Percentiles rank a stretch among this genome's conserved stretches.
Evolutionary conservation across 1,140 invertebrate genomes (phyloP).

Genomic region (Uloborus diversus): DNA sequence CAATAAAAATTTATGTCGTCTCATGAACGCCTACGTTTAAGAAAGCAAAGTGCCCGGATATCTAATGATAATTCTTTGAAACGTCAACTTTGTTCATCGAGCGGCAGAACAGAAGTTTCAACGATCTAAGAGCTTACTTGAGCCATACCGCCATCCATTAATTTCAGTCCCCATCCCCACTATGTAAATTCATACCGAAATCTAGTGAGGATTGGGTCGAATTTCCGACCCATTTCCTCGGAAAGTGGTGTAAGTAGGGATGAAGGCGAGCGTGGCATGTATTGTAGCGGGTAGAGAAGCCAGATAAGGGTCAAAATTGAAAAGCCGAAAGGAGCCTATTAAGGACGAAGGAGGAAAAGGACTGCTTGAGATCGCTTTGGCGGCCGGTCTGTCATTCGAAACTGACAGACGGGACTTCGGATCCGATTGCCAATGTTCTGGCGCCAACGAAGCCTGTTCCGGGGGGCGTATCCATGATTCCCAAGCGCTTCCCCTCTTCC

Average conservation of each 20-base stretch:
- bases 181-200: not conserved
- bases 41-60: too few relatives aligned
- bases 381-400: conserved; percentile 10
- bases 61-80: too few relatives aligned
- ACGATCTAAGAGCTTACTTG: too few relatives aligned
- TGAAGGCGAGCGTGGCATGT: conserved; percentile 8
- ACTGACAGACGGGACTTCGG: not conserved
- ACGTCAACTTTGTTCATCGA: too few relatives aligned
- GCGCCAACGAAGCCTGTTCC: not conserved
- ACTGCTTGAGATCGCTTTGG: not conserved
- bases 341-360: not conserved
- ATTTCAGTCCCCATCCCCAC: not conserved
- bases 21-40: too few relatives aligned
- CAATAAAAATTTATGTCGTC: too few relatives aligned
- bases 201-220: not conserved
- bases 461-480: not conserved
- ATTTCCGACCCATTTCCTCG: not conserved
- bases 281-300: conserved; percentile 15
- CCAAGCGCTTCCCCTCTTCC: too few relatives aligned
- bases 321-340: conserved; percentile 6
- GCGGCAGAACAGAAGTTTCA: too few relatives aligned
- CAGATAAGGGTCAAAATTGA: not conserved
- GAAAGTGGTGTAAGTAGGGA: not conserved
- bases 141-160: too few relatives aligned
- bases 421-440: conserved; percentile 24